Conservation (phyloP, 1,140 invertebrate genomes). For the Ostrea denselamellosa region DNA sequence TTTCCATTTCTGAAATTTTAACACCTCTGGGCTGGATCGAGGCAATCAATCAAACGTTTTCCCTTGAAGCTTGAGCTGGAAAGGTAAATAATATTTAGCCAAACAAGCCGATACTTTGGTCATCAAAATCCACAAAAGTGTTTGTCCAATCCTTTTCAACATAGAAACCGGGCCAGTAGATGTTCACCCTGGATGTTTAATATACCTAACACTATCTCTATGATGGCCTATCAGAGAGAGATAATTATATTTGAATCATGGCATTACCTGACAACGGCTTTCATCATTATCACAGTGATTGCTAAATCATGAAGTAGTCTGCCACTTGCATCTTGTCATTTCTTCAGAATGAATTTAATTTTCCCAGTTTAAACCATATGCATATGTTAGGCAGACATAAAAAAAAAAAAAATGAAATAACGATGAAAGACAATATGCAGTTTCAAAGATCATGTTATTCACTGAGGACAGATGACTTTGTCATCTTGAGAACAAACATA, state of each 20-base stretch:
- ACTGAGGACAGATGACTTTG: too few species aligned
- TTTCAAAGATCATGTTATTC: too few species aligned
- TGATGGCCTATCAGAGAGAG: not conserved
- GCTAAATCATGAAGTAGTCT: not conserved
- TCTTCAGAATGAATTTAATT: not conserved
- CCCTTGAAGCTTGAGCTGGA: slow-evolving; percentile 40
- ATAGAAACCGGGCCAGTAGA: slow-evolving; percentile 21
- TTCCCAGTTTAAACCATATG: not conserved
- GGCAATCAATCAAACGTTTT: slow-evolving; percentile 50
- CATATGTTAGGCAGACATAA: not conserved
- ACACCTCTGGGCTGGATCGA: slow-evolving; percentile 45
- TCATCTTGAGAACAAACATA: too few species aligned
- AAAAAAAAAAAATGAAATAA: not conserved
- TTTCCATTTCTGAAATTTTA: slow-evolving; percentile 57
- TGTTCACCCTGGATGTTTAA: slow-evolving; percentile 14
- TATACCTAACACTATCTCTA: slow-evolving; percentile 2
- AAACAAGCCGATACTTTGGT: slow-evolving; percentile 43
- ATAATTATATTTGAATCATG: slow-evolving; percentile 40
- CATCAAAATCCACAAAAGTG: slow-evolving; percentile 16
- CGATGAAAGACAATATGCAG: not conserved
- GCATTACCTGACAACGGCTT: slow-evolving; percentile 33
- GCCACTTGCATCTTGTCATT: not conserved
- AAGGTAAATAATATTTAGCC: slow-evolving; percentile 43
- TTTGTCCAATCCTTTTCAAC: slow-evolving; percentile 39
- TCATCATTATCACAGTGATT: slow-evolving; percentile 16